Evolutionary conservation across 2,113 vertebrate species (phyloP).

Genomic region (Notarius quadriscutis): DNA sequence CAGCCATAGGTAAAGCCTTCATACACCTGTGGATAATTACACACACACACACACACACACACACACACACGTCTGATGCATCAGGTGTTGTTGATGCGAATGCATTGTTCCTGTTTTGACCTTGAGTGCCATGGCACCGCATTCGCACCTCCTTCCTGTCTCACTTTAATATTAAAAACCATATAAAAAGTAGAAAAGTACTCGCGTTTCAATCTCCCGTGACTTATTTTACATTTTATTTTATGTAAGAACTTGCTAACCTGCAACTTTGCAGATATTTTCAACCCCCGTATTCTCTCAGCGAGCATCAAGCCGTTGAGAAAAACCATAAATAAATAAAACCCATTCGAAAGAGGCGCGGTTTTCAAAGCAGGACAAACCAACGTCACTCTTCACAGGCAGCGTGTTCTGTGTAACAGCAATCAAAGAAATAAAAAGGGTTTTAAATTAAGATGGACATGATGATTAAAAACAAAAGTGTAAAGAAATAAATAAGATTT

Average conservation of each 20-base stretch:
- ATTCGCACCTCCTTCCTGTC: background rate
- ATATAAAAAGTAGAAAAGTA: background rate
- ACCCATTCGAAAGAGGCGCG: slow-evolving; percentile 60
- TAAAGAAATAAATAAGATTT: slow-evolving; percentile 79
- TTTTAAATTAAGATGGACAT: slow-evolving; percentile 68
- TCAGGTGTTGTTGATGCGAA: background rate
- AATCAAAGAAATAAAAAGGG: slow-evolving; percentile 72
- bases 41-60: slow-evolving; percentile 1
- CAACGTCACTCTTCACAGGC: slow-evolving; percentile 60
- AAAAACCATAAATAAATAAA: slow-evolving; percentile 74
- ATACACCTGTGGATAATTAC: background rate
- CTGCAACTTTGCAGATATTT: background rate
- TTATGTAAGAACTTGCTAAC: background rate
- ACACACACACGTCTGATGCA: background rate
- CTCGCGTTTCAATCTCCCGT: background rate
- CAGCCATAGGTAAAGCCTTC: slow-evolving; percentile 86
- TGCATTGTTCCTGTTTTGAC: slow-evolving; percentile 49
- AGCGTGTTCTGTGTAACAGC: slow-evolving; percentile 67
- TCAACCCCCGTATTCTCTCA: background rate
- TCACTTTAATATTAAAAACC: background rate
- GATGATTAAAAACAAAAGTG: slow-evolving; percentile 36
- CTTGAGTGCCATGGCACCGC: slow-evolving; percentile 60
- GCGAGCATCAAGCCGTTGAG: slow-evolving; percentile 73
- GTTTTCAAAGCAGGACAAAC: slow-evolving; percentile 64
- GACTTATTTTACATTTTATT: slow-evolving; percentile 3